Percentiles rank a stretch among this genome's conserved stretches.
Conservation (phyloP, 2,797 vertebrate genomes). For the Coluber constrictor region DNA sequence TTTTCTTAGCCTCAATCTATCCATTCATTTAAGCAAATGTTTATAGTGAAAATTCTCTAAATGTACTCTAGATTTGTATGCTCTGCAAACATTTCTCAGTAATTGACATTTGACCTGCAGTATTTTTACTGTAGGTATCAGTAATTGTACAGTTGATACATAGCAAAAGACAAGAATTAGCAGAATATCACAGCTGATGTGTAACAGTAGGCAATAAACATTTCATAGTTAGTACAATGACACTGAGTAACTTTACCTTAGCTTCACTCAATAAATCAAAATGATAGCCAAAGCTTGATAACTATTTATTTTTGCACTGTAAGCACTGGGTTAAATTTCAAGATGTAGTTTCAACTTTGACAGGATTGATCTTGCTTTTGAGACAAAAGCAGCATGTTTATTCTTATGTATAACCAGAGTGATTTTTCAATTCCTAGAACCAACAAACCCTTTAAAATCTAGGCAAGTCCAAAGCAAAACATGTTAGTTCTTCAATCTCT, state of each 20-base stretch:
- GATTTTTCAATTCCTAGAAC: background rate
- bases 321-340: background rate
- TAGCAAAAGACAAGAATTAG: background rate
- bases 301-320: background rate
- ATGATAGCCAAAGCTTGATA: background rate
- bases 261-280: background rate
- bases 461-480: background rate
- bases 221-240: background rate
- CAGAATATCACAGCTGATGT: background rate
- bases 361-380: background rate
- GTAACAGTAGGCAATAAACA: background rate
- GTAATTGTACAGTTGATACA: background rate
- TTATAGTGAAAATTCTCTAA: background rate
- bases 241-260: background rate
- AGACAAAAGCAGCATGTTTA: background rate
- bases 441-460: background rate
- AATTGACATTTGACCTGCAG: background rate
- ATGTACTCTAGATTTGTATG: background rate
- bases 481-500: background rate
- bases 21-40: background rate
- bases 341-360: background rate
- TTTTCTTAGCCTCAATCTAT: background rate
- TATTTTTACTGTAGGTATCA: background rate
- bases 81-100: background rate
- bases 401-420: background rate